Percentiles rank a stretch among this genome's conserved stretches.
Conservation (phyloP, 2,797 vertebrate species). For the Nannoperca australis region DNA sequence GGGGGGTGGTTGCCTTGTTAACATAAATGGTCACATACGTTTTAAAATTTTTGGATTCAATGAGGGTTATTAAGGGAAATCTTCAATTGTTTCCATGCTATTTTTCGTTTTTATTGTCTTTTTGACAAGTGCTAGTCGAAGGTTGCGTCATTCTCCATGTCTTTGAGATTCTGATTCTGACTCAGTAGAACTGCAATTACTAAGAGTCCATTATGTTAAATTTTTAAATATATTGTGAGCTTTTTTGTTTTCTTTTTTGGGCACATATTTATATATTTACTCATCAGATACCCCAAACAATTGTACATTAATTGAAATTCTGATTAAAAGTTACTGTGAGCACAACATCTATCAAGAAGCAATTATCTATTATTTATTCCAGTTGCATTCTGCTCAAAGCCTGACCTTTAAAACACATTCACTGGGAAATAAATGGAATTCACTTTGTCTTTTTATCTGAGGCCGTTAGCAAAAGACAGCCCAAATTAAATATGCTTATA, state of each 20-base stretch:
- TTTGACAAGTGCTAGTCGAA: background rate
- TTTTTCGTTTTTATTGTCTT: background rate
- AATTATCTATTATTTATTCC: constrained; percentile 53
- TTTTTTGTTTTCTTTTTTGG: background rate
- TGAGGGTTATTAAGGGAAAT: constrained; percentile 27
- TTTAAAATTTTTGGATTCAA: constrained; percentile 31
- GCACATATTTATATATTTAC: background rate
- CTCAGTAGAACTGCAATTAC: background rate
- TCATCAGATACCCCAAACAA: constrained; percentile 5
- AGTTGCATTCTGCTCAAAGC: constrained; percentile 42
- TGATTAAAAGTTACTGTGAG: constrained; percentile 14
- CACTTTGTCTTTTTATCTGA: constrained; percentile 53
- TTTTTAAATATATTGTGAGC: background rate
- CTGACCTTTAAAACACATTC: constrained; percentile 64
- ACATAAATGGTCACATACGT: constrained; percentile 46
- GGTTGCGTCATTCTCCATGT: background rate
- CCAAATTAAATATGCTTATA: constrained; percentile 56
- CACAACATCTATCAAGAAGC: constrained; percentile 33
- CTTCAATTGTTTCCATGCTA: background rate
- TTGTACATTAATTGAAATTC: constrained; percentile 30
- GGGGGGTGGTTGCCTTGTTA: constrained; percentile 14
- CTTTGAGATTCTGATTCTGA: constrained; percentile 3
- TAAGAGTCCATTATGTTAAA: background rate
- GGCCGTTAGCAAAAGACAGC: constrained; percentile 48
- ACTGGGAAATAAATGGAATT: constrained; percentile 52